phyloP scores from a whole-genome alignment of 2,888 invertebrate genomes.

The Halictus ligatus region DNA sequence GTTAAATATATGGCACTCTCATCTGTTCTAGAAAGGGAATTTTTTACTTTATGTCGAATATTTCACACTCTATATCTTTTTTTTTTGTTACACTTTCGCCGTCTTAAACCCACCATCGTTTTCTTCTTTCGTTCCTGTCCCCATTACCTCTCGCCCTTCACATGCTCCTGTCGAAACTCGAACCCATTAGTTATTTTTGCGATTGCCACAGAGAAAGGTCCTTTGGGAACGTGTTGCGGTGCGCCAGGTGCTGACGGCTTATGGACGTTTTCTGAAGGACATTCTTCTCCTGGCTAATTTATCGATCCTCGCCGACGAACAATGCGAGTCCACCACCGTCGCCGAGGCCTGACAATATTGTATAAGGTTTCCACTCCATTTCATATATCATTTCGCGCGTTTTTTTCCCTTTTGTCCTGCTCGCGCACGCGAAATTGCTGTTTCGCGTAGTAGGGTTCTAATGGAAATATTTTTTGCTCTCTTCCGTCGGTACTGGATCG shows the following conservation, averaged over 20 bases:
- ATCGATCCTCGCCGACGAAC: not conserved
- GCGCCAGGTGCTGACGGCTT: slow-evolving; percentile 5
- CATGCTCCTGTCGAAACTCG: not conserved
- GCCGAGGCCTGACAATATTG: not conserved
- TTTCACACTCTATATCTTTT: not conserved
- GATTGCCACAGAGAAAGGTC: not conserved
- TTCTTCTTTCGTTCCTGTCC: not conserved
- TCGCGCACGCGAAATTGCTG: not conserved
- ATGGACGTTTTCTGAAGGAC: slow-evolving; percentile 1
- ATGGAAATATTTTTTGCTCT: not conserved
- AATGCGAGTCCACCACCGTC: not conserved
- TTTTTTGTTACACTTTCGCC: not conserved
- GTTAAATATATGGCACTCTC: not conserved
- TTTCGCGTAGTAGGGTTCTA: not conserved
- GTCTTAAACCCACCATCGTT: not conserved
- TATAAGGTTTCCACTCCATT: not conserved
- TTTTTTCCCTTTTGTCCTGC: not conserved
- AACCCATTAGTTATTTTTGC: slow-evolving; percentile 13
- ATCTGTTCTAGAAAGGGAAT: not conserved
- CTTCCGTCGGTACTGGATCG: not conserved
- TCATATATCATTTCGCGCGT: not conserved
- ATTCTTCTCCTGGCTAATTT: slow-evolving; percentile 1
- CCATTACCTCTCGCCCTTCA: slow-evolving; percentile 11
- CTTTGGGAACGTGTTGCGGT: not conserved
- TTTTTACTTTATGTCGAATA: not conserved